phyloP scores from a whole-genome alignment of 1,140 invertebrate species.

The Aethina tumida region DNA sequence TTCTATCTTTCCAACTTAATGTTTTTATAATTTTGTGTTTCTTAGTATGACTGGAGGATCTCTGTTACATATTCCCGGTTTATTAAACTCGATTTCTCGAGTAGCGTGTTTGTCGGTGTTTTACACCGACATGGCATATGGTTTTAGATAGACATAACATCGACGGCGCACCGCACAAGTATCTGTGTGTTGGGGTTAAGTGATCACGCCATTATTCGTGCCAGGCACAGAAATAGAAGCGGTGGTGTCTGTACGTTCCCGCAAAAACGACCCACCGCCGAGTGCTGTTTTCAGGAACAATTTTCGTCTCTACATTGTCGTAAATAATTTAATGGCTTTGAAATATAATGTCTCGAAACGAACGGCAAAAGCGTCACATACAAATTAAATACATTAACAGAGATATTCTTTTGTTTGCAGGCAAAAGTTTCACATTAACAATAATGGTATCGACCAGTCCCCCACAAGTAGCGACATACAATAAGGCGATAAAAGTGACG shows the following conservation, averaged over 20 bases:
- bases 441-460: slow-evolving; percentile 90
- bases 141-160: slow-evolving; percentile 6
- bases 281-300: slow-evolving; percentile 2
- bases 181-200: slow-evolving; percentile 6
- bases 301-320: too few species aligned
- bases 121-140: too few species aligned
- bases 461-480: slow-evolving; percentile 93
- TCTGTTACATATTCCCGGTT: too few species aligned
- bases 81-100: too few species aligned
- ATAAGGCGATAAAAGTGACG: slow-evolving; percentile 97
- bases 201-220: background rate
- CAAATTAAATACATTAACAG: too few species aligned
- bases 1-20: too few species aligned
- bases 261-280: background rate
- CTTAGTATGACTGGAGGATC: too few species aligned
- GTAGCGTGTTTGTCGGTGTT: too few species aligned
- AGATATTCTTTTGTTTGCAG: slow-evolving; percentile 48
- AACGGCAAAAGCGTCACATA: too few species aligned
- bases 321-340: too few species aligned
- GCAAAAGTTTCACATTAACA: slow-evolving; percentile 95
- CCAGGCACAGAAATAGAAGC: slow-evolving; percentile 5
- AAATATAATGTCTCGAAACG: too few species aligned
- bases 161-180: slow-evolving; percentile 8
- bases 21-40: too few species aligned
- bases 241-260: background rate